Evolutionary conservation across 2,888 invertebrate species (phyloP).

Genomic region (Caenorhabditis auriculariae): DNA sequence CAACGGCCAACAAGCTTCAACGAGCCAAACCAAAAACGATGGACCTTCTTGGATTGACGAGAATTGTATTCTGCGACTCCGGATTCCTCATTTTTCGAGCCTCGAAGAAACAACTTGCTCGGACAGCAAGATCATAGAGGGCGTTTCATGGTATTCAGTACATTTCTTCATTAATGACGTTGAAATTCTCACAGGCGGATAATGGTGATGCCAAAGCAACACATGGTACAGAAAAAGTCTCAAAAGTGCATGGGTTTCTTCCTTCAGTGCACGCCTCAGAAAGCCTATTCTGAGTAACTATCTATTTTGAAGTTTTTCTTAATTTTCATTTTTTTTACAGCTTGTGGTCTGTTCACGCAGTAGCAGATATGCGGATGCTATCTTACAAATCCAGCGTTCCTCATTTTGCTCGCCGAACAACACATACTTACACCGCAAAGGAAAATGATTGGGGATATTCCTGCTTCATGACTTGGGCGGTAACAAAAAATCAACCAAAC

Average conservation of each 20-base stretch:
- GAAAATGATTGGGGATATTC: constrained; percentile 92
- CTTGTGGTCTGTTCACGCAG: constrained; percentile 96
- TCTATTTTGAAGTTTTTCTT: neutral
- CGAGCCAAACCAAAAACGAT: neutral
- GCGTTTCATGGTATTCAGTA: constrained; percentile 81
- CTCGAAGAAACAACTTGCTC: constrained; percentile 81
- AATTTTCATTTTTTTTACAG: constrained; percentile 56
- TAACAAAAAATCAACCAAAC: constrained; percentile 18
- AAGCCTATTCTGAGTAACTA: constrained; percentile 79
- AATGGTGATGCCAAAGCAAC: constrained; percentile 65
- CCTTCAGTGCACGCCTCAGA: constrained; percentile 92
- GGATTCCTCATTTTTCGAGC: constrained; percentile 84
- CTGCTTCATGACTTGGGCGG: constrained; percentile 87
- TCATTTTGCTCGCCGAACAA: constrained; percentile 71
- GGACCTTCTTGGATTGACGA: constrained; percentile 27
- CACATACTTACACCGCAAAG: constrained; percentile 92
- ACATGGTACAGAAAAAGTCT: constrained; percentile 63
- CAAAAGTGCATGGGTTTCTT: constrained; percentile 69
- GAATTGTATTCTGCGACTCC: constrained; percentile 79
- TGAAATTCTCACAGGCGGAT: constrained; percentile 52
- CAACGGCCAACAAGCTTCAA: neutral
- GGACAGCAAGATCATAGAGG: constrained; percentile 87
- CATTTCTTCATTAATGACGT: neutral
- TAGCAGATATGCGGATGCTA: constrained; percentile 86
- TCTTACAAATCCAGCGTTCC: constrained; percentile 85